Evolutionary conservation across 2,113 vertebrate genomes (phyloP), one percentile per base, ranked within the genome.

Genomic region (Ailuropoda melanoleuca): DNA sequence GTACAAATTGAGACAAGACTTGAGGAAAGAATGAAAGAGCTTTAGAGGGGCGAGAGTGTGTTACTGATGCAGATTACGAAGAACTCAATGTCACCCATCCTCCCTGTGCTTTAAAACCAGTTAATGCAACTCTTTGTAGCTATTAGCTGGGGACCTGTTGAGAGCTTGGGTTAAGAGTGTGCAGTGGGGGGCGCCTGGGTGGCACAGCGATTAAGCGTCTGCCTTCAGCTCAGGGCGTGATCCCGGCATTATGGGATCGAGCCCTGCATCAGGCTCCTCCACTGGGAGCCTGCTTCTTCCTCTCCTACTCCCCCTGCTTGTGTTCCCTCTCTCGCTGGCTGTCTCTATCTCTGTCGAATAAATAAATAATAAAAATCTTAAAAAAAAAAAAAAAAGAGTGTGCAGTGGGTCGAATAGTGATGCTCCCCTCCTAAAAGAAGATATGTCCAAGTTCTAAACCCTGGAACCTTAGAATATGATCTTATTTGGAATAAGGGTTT

Each of bases 401-500:
- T 13, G 0, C 12, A 48, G 3, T 75, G 23, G 26, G 31, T 75
- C 66, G 15, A 92, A 62, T 21, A 34, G 18, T n/a, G 19, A 89
- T 29, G 53, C 48, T 21, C 37, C 24, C 62, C 21, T 68, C 34
- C 66, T 68, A n/a, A 68, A 68, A 68, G 75, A 91, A 87, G 15
- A 60, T 43, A 60, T 31, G 21, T 8, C 21, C 17, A 66, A 31
- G 26, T 70, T 83, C 60, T 66, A 84, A 88, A 1, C 11, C 39
- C 43, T 75, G 58, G 15, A 81, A 39, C 5, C 12, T 85, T 66
- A n/a, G 29, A 64, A 90, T 64, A 39, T 60, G 60, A 29, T 81
- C 15, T 80, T 95, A 62, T n/a, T 95, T 81, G 34, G 60, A 85
- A 92, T 95, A 86, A 97, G 13, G 26, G 18, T 34, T 46, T 92